A percentile compares a stretch with the other conserved stretches of the same genome.
Evolutionary conservation across 2,797 vertebrate species (phyloP).

Genomic region (Microchirus variegatus): DNA sequence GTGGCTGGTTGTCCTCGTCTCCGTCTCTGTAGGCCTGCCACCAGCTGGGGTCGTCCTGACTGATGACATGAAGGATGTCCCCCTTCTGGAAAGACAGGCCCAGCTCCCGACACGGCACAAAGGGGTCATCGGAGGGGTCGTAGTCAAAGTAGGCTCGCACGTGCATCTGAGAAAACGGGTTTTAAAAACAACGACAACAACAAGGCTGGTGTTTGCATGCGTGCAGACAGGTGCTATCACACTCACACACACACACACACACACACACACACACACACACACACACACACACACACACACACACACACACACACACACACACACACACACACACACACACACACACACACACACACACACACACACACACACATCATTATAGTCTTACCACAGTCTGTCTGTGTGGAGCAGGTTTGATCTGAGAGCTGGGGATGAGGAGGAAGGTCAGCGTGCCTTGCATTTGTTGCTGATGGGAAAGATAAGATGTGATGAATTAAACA

Average conservation of each 20-base stretch:
- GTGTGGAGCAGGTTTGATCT: slow-evolving; percentile 85
- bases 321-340: neutral
- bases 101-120: slow-evolving; percentile 95
- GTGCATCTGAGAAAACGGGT: slow-evolving; percentile 85
- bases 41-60: slow-evolving; percentile 98
- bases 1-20: slow-evolving; percentile 96
- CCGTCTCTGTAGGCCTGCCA: slow-evolving; percentile 99
- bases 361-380: slow-evolving; percentile 8
- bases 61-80: slow-evolving; percentile 97
- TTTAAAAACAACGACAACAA: too few species aligned
- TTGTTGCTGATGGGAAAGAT: slow-evolving; percentile 84
- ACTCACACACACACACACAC: slow-evolving; percentile 3
- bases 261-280: slow-evolving; percentile 5
- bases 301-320: neutral
- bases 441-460: slow-evolving; percentile 96
- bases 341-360: slow-evolving; percentile 1
- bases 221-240: slow-evolving; percentile 22
- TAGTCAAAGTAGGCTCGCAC: slow-evolving; percentile 98
- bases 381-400: slow-evolving; percentile 94
- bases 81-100: slow-evolving; percentile 98
- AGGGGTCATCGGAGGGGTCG: slow-evolving; percentile 96
- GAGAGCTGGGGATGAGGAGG: slow-evolving; percentile 92
- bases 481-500: slow-evolving; percentile 32
- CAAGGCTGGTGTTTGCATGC: slow-evolving; percentile 13
- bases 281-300: slow-evolving; percentile 9